Percentiles rank a stretch among this genome's conserved stretches.
phyloP scores from a whole-genome alignment of 2,113 vertebrate genomes.

The Danionella cerebrum region DNA sequence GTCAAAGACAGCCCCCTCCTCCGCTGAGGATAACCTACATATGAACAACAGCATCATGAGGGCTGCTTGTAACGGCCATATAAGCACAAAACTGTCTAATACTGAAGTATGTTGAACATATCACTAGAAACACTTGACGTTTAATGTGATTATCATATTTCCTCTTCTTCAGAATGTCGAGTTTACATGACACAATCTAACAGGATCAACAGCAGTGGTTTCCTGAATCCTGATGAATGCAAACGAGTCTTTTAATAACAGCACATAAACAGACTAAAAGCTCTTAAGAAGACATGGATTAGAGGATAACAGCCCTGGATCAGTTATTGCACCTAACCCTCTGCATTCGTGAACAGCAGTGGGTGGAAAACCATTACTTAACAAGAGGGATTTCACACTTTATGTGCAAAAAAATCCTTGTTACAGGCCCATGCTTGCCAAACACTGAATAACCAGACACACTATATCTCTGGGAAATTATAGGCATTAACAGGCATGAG shows the following conservation, averaged over 20 bases:
- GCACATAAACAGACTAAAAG: not conserved
- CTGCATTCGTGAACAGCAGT: too few species aligned
- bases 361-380: too few species aligned
- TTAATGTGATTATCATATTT: not conserved
- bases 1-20: not conserved
- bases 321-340: too few species aligned
- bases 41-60: not conserved
- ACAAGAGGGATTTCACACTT: too few species aligned
- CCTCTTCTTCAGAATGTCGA: not conserved
- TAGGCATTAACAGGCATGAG: too few species aligned
- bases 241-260: not conserved
- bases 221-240: not conserved
- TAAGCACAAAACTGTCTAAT: not conserved
- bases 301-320: not conserved
- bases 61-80: not conserved
- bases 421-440: too few species aligned
- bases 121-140: not conserved
- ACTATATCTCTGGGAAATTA: too few species aligned
- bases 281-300: too few species aligned
- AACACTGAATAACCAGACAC: too few species aligned
- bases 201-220: not conserved
- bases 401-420: too few species aligned
- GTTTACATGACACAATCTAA: slow-evolving; percentile 21
- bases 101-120: too few species aligned
- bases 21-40: slow-evolving; percentile 25